Base-by-base conservation (phyloP, 2,113 vertebrate species). In the Cryptotis parvus region DNA sequence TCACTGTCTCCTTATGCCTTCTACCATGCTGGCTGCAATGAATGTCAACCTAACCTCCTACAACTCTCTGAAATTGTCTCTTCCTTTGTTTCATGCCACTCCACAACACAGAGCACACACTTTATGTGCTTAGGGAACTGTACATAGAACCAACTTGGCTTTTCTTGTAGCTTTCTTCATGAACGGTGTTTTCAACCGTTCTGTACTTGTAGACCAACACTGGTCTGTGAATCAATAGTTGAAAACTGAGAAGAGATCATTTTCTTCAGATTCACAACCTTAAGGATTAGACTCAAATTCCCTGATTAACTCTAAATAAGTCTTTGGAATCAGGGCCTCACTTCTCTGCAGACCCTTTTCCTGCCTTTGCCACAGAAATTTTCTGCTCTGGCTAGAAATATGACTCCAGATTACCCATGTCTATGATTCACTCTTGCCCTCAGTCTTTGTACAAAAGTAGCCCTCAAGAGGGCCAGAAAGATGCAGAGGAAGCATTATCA, bases 191-290 rank as follows among this genome's bases (percentile, higher is more conserved):
- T 55, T 55, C 58, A 68, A 69, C 18, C 76, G 8, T 91, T 31
- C 61, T 22, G 20, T 16, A 55, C 52, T 49, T 4, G 52, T 22
- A 22, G 52, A 55, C 16, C 52, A 55, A 55, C 20, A 55, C 52
- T 55, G 52, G 52, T 16, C 6, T 55, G 15, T 55, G 52, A 55
- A 55, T 55, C 16, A 55, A 55, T 22, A 55, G 15, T 55, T 55
- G 52, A 15, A 55, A 55, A 55, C 52, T 15, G 52, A 15, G 18
- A 22, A 55, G 11, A 55, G 11, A 55, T 87, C 39, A 70, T 41
- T n/a, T 35, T 75, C 29, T 41, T 95, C 77, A 87, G 58, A 91
- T 91, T 80, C 29, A 73, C 74, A 70, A 5, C 9, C 49, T 84
- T 82, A 33, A 73, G 39, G 26, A 74, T 66, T 43, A 73, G 41